Percentiles rank a stretch among this genome's conserved stretches.
phyloP scores from a whole-genome alignment of 2,888 invertebrate species.

The Tetheella fluctuosa region DNA sequence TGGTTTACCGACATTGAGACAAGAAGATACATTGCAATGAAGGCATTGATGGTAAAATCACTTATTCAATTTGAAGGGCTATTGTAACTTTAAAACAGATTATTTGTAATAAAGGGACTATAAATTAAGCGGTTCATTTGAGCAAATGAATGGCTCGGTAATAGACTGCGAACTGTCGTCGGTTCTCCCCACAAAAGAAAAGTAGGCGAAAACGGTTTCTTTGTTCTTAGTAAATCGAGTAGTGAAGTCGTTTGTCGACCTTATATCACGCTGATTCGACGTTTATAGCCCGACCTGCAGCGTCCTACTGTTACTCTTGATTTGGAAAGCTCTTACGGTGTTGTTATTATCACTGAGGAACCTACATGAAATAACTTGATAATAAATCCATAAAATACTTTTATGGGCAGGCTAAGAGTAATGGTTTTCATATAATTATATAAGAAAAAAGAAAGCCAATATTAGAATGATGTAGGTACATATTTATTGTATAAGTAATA shows the following conservation, averaged over 20 bases:
- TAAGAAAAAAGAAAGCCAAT: too few relatives aligned
- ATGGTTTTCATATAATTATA: too few relatives aligned
- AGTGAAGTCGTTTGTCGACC: conserved; percentile 76
- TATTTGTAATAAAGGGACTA: conserved; percentile 66
- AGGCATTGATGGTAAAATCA: neutral
- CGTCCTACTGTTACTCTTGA: conserved; percentile 62
- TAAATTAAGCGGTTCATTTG: conserved; percentile 80
- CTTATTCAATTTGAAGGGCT: conserved; percentile 21
- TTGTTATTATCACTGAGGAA: conserved; percentile 33
- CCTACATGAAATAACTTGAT: conserved; percentile 21
- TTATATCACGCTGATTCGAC: conserved; percentile 81
- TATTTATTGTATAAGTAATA: neutral
- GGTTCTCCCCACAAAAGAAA: conserved; percentile 71
- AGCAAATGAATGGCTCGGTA: conserved; percentile 75
- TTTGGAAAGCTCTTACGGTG: conserved; percentile 51
- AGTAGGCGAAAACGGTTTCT: conserved; percentile 70
- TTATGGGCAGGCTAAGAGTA: too few relatives aligned
- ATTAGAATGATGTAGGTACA: neutral
- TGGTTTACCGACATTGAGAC: too few relatives aligned
- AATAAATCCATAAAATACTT: conserved; percentile 22
- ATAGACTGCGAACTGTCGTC: conserved; percentile 77
- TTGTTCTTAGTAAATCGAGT: conserved; percentile 81
- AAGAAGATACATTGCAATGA: neutral
- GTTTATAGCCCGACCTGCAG: conserved; percentile 70
- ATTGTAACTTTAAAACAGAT: conserved; percentile 56